Evolutionary conservation across 2,113 vertebrate species (phyloP).

Genomic region (Tretioscincus oriximinensis): DNA sequence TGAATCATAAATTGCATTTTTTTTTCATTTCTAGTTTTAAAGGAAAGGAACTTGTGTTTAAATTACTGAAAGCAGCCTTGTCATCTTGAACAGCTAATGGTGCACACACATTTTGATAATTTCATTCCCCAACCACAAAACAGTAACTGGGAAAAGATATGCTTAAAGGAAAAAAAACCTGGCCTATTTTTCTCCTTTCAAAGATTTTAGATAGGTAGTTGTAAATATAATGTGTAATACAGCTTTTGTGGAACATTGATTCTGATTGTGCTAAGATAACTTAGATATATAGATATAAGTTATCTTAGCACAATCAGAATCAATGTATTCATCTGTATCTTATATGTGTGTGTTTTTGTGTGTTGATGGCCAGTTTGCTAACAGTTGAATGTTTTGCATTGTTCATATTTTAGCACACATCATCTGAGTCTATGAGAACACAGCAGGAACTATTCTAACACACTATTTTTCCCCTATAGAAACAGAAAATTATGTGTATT

Average conservation of each 20-base stretch:
- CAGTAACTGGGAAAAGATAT: not conserved
- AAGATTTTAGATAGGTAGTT: not conserved
- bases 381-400: not conserved
- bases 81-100: not conserved
- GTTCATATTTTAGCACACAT: not conserved
- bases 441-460: too few species aligned
- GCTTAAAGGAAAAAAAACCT: not conserved
- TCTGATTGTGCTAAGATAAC: not conserved
- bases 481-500: not conserved
- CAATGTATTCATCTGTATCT: too few species aligned
- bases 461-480: not conserved
- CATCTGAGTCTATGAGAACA: too few species aligned
- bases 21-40: not conserved
- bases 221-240: not conserved
- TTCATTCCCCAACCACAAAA: not conserved
- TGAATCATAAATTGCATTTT: not conserved
- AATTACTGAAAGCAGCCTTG: not conserved
- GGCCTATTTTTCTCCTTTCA: not conserved
- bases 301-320: too few species aligned
- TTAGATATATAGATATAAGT: not conserved
- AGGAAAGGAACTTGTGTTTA: not conserved
- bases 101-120: not conserved
- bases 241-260: not conserved
- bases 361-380: too few species aligned
- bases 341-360: too few species aligned